Base-by-base conservation (phyloP, 2,113 vertebrate species). In the Mellivora capensis region DNA sequence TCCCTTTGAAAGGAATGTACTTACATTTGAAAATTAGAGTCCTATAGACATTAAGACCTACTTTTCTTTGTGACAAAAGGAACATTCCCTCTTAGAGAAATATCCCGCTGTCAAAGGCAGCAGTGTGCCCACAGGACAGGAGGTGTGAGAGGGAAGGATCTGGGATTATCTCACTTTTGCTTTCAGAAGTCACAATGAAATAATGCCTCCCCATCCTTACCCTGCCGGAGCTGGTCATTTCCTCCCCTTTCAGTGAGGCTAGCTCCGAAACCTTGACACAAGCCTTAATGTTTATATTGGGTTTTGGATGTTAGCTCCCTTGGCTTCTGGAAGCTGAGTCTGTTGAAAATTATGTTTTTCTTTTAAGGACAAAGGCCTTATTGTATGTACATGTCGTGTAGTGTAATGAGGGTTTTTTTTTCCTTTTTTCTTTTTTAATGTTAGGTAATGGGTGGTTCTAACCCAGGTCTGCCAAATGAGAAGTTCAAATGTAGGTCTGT, bases 291-390 rank as follows among this genome's bases (percentile, higher is more conserved):
- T 98, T 98, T 98, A 97, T 91, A 93, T 95, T 98, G 88, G 96
- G 88, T 94, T 97, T 97, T 96, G 97, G 97, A 98, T 94, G 97
- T 94, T 95, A 93, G 95, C 93, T 98, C 90, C 94, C 61, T 97
- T 97, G 97, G 96, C 93, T 98, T 97, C 95, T 96, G 97, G 95
- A 86, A 98, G 96, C 98, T 71, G 85, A 95, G 95, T 91, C 96
- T 97, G 95, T 94, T 97, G 95, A 98, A 98, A 97, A 95, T 97
- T 95, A 95, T 97, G 97, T 98, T 98, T 98, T 98, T 97, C 96
- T 98, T 98, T 96, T 76, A 92, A 97, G 94, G 97, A 98, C 98
- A 98, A 98, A 98, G 97, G 97, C 97, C 96, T 97, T 87, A 98
- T 98, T 98, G 98, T 98, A 94, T 87, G 77, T 95, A 80, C 94